A percentile compares a stretch with the other conserved stretches of the same genome.
Evolutionary conservation across 1,140 invertebrate genomes (phyloP).

Genomic region (Sminthurides bifidus): DNA sequence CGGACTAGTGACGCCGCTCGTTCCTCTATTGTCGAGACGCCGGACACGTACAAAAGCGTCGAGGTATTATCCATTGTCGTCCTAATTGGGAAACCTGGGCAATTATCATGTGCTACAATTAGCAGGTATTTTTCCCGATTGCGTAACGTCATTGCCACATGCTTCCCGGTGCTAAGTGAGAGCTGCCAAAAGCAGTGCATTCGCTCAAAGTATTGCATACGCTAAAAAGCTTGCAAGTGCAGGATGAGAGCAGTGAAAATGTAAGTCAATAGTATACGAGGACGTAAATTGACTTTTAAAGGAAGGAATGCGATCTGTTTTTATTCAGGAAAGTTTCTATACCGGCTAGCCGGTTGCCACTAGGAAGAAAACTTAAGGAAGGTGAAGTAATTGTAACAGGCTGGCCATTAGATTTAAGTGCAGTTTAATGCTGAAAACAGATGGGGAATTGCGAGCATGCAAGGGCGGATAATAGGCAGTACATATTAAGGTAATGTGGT

Average conservation of each 20-base stretch:
- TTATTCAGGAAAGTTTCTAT: too few species aligned
- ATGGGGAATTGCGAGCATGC: not conserved
- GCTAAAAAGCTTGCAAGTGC: too few species aligned
- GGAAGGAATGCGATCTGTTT: too few species aligned
- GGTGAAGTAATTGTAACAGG: not conserved
- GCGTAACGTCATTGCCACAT: not conserved
- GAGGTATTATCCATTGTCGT: constrained; percentile 91
- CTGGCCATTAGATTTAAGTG: not conserved
- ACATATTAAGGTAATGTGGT: not conserved
- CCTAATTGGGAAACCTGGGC: constrained; percentile 70
- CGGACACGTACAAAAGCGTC: constrained; percentile 82
- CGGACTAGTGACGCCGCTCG: constrained; percentile 48
- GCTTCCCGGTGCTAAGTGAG: too few species aligned
- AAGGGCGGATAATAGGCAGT: not conserved
- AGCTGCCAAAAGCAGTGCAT: too few species aligned
- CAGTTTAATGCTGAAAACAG: not conserved
- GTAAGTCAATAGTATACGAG: not conserved
- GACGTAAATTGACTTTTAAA: not conserved
- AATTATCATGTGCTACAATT: not conserved
- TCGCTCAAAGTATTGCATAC: not conserved
- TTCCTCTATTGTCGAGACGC: constrained; percentile 67
- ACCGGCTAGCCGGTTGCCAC: too few species aligned
- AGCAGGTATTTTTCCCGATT: not conserved
- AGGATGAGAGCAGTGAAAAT: too few species aligned
- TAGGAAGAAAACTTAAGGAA: not conserved